A percentile compares a stretch with the other conserved stretches of the same genome.
phyloP scores from a whole-genome alignment of 2,113 vertebrate genomes.

The Cyanoderma ruficeps region DNA sequence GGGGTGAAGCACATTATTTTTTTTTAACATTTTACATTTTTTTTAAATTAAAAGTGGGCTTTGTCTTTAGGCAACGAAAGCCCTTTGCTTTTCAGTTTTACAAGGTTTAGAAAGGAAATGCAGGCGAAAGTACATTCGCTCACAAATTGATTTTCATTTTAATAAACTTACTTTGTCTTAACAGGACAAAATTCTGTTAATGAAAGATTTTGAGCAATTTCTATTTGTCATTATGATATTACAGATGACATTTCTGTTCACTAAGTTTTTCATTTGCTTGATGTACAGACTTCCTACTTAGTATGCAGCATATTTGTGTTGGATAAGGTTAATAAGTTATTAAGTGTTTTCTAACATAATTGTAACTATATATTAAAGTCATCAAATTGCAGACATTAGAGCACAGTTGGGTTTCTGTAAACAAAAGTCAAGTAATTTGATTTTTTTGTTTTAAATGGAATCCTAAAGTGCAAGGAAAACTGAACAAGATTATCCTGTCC shows the following conservation, averaged over 20 bases:
- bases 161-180: neutral
- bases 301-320: neutral
- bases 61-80: neutral
- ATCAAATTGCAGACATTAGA: constrained; percentile 14
- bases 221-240: neutral
- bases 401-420: constrained; percentile 14
- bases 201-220: neutral
- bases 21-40: neutral
- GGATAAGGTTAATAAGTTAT: neutral
- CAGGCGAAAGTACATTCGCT: neutral
- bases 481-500: neutral
- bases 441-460: neutral
- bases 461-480: neutral
- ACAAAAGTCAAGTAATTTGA: neutral
- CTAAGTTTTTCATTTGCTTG: neutral
- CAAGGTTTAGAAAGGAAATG: neutral
- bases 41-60: neutral
- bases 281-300: neutral
- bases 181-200: neutral
- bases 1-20: neutral
- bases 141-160: neutral
- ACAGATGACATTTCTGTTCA: neutral
- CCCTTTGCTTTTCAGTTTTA: neutral
- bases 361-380: neutral
- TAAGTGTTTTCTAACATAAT: neutral